Percentiles rank a stretch among this genome's conserved stretches.
phyloP scores from a whole-genome alignment of 2,888 invertebrate genomes.

The Andrena hattorfiana region DNA sequence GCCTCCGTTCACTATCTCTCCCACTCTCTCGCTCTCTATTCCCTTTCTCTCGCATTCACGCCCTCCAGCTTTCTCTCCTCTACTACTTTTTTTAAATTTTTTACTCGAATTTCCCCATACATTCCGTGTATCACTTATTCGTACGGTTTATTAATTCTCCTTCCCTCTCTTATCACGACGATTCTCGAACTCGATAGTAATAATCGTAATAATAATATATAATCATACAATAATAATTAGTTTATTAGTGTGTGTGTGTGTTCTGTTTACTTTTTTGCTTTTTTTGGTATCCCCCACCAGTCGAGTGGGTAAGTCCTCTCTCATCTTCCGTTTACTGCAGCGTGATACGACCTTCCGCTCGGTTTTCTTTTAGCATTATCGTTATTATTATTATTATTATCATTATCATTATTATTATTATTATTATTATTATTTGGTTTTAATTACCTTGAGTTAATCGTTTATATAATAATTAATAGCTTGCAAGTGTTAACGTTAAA shows the following conservation, averaged over 20 bases:
- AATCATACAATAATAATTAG: conserved; percentile 80
- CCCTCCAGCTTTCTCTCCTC: conserved; percentile 29
- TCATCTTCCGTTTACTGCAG: conserved; percentile 58
- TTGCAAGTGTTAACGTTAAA: conserved; percentile 84
- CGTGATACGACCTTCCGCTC: conserved; percentile 75
- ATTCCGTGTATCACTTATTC: conserved; percentile 36
- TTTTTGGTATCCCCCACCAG: conserved; percentile 28
- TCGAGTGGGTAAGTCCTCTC: too few species aligned
- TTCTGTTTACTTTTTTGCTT: conserved; percentile 50
- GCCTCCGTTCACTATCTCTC: conserved; percentile 27
- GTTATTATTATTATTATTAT: conserved; percentile 7
- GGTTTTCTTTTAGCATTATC: conserved; percentile 56
- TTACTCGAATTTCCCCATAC: conserved; percentile 30
- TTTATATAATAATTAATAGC: conserved; percentile 84
- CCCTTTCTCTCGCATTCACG: conserved; percentile 27
- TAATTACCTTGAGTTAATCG: conserved; percentile 81
- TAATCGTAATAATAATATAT: conserved; percentile 81
- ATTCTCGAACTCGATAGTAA: conserved; percentile 82
- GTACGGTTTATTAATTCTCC: conserved; percentile 64
- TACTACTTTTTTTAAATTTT: conserved; percentile 34
- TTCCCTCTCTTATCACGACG: conserved; percentile 81
- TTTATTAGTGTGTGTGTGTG: conserved; percentile 78
- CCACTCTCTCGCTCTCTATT: conserved; percentile 61
- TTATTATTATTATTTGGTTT: conserved; percentile 36
- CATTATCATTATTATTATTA: conserved; percentile 20